These are phyloP conservation scores for Neotoxoptera formosana DNA, from an alignment of 1,140 invertebrate species.

Conservation along the genomic window DNA sequence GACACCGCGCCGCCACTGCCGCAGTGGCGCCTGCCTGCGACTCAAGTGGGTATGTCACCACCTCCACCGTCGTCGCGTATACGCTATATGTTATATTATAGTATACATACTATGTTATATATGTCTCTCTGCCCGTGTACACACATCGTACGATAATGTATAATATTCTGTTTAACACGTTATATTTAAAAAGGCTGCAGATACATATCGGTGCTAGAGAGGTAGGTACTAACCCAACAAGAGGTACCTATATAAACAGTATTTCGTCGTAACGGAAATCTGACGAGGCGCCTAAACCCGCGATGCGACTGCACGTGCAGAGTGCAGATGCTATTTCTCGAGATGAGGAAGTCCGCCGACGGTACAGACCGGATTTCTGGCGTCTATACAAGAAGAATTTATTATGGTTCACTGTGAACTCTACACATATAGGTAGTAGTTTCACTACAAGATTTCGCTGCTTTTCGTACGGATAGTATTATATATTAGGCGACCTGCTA, in stretches of 20 bases:
- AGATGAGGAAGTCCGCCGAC: not conserved
- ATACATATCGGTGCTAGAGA: not conserved
- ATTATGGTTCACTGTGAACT: not conserved
- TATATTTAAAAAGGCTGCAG: not conserved
- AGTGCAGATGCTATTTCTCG: not conserved
- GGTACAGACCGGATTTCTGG: not conserved
- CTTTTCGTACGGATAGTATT: not conserved
- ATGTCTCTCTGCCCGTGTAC: too few species aligned
- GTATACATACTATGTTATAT: not conserved
- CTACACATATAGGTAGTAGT: not conserved
- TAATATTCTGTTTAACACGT: not conserved
- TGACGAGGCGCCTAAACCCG: not conserved
- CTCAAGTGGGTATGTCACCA: conserved; percentile 24
- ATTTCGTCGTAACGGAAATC: not conserved
- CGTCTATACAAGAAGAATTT: not conserved
- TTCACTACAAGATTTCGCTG: not conserved
- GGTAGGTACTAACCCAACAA: too few species aligned
- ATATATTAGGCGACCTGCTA: not conserved
- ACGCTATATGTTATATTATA: not conserved
- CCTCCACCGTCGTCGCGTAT: not conserved
- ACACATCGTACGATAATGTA: not conserved
- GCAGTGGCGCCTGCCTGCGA: conserved; percentile 56
- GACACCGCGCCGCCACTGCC: conserved; percentile 41
- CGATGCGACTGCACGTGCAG: not conserved
- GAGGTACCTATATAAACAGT: not conserved